Conservation (phyloP, 2,113 vertebrate species). For the Nibea albiflora region DNA sequence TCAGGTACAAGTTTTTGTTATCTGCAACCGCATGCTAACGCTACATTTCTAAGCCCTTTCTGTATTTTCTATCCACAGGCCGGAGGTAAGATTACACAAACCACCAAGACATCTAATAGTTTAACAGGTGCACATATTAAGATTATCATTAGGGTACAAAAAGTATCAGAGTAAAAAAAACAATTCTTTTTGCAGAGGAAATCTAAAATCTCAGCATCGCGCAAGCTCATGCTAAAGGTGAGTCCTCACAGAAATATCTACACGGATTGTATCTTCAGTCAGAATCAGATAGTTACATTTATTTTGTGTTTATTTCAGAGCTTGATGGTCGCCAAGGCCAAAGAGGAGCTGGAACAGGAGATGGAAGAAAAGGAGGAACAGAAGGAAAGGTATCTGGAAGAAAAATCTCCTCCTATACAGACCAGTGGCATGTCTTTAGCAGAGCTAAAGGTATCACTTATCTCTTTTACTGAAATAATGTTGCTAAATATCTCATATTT, state of each 20-base stretch:
- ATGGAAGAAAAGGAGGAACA: slow-evolving; percentile 89
- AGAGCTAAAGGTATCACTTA: slow-evolving; percentile 87
- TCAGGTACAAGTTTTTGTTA: not conserved
- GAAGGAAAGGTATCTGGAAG: slow-evolving; percentile 89
- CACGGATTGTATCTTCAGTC: not conserved
- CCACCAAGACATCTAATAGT: not conserved
- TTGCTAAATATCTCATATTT: not conserved
- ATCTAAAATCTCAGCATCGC: slow-evolving; percentile 96
- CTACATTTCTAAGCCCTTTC: not conserved
- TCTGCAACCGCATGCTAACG: not conserved
- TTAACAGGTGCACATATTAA: not conserved
- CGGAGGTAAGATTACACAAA: slow-evolving; percentile 75
- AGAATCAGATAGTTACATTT: not conserved
- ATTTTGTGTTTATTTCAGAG: slow-evolving; percentile 82
- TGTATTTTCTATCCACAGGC: slow-evolving; percentile 57
- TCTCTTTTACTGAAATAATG: not conserved
- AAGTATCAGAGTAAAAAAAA: not conserved
- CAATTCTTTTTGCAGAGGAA: slow-evolving; percentile 82
- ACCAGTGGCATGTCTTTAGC: slow-evolving; percentile 85
- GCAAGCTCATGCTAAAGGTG: slow-evolving; percentile 95
- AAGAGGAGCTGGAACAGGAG: slow-evolving; percentile 94
- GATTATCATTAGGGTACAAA: not conserved
- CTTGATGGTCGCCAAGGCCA: slow-evolving; percentile 94
- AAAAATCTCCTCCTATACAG: slow-evolving; percentile 84
- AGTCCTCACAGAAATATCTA: not conserved